Conservation (phyloP, 2,888 invertebrate genomes). For the Trachelus tabidus region DNA sequence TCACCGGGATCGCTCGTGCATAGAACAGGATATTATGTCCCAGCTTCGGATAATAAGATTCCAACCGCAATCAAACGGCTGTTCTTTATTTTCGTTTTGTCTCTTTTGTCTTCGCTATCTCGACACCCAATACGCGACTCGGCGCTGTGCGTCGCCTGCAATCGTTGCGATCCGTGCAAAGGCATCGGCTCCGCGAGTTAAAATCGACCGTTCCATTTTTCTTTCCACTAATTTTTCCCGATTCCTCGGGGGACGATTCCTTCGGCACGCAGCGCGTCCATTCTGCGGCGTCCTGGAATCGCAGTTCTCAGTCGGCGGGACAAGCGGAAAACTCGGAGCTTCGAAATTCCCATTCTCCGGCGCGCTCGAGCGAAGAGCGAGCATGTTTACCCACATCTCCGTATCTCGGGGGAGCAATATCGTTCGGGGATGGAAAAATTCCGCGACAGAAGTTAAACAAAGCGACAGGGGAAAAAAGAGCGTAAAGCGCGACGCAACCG, state of each 20-base stretch:
- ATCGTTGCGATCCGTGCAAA: neutral
- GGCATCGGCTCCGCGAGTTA: neutral
- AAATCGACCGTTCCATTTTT: neutral
- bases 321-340: neutral
- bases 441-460: conserved; percentile 63
- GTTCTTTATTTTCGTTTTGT: conserved; percentile 28
- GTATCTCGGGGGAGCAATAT: conserved; percentile 60
- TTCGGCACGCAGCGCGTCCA: neutral
- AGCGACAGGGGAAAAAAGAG: conserved; percentile 41
- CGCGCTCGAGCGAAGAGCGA: neutral
- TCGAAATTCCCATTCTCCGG: neutral
- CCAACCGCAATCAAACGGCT: conserved; percentile 52
- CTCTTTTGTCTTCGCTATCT: neutral
- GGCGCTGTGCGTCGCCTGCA: neutral
- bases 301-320: neutral
- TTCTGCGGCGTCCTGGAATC: neutral
- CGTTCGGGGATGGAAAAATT: conserved; percentile 56
- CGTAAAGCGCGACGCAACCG: neutral
- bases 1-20: conserved; percentile 57
- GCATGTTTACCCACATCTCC: conserved; percentile 7
- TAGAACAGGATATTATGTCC: conserved; percentile 57
- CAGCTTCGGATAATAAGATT: conserved; percentile 53
- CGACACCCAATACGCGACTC: neutral
- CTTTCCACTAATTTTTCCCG: neutral
- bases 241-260: neutral